Evolutionary conservation across 2,888 invertebrate genomes (phyloP).

Genomic region (Leucozona laternaria): DNA sequence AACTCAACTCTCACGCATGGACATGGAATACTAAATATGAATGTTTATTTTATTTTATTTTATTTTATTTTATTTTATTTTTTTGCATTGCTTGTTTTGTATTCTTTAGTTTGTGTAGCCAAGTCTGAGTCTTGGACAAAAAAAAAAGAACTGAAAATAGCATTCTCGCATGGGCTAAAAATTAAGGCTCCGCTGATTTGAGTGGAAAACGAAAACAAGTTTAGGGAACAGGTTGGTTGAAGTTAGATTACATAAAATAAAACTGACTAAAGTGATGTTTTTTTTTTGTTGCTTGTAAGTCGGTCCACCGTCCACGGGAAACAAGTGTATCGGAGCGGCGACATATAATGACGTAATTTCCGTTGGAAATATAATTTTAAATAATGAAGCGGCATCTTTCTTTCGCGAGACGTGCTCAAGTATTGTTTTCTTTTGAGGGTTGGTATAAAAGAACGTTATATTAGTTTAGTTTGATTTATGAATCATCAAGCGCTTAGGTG

Average conservation of each 20-base stretch:
- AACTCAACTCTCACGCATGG: conserved; percentile 50
- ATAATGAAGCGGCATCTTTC: conserved; percentile 14
- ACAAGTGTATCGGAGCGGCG: conserved; percentile 37
- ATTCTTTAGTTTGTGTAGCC: not conserved
- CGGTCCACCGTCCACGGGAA: conserved; percentile 1
- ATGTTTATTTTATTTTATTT: not conserved
- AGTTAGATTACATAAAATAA: conserved; percentile 27
- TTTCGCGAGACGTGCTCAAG: conserved; percentile 16
- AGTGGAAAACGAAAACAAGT: conserved; percentile 68
- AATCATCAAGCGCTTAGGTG: not conserved
- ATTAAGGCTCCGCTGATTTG: conserved; percentile 38
- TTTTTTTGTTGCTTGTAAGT: conserved; percentile 17
- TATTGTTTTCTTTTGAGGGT: conserved; percentile 12
- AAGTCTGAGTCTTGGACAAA: conserved; percentile 43
- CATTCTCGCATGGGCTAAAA: conserved; percentile 48
- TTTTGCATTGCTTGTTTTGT: conserved; percentile 44
- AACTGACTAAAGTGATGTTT: conserved; percentile 54
- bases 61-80: too few relatives aligned
- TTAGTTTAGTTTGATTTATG: too few relatives aligned
- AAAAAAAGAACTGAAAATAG: conserved; percentile 56
- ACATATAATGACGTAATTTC: conserved; percentile 65
- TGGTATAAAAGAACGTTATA: conserved; percentile 5
- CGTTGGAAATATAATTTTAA: conserved; percentile 46
- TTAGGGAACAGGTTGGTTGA: conserved; percentile 65
- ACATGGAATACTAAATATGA: conserved; percentile 55